Percentiles rank a stretch among this genome's conserved stretches.
Conservation (phyloP, 2,113 vertebrate genomes). For the Candoia aspera region DNA sequence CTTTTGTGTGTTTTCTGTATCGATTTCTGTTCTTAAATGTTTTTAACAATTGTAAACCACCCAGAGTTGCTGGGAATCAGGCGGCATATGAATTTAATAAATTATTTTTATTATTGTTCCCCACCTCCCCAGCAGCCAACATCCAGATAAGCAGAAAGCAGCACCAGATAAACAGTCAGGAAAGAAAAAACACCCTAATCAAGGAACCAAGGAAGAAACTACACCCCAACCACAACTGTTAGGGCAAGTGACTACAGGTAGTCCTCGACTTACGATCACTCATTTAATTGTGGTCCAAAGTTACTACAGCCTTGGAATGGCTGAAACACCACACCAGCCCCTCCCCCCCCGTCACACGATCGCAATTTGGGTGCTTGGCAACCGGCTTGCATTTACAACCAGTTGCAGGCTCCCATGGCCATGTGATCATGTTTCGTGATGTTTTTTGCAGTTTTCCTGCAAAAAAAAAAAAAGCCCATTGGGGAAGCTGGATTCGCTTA, state of each 20-base stretch:
- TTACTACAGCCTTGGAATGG: too few relatives aligned
- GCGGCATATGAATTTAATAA: background rate
- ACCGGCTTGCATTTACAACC: too few relatives aligned
- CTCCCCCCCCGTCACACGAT: too few relatives aligned
- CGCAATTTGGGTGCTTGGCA: too few relatives aligned
- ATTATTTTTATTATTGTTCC: background rate
- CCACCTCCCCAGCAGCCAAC: background rate
- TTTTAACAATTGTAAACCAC: background rate
- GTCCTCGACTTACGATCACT: too few relatives aligned
- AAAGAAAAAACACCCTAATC: background rate
- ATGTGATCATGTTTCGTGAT: too few relatives aligned
- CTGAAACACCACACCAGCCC: too few relatives aligned
- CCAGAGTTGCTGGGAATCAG: background rate
- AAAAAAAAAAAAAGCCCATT: too few relatives aligned
- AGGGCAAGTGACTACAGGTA: background rate
- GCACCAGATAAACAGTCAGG: background rate
- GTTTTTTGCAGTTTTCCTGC: too few relatives aligned
- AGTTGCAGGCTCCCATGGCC: too few relatives aligned
- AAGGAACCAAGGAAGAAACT: background rate
- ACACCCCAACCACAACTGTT: background rate
- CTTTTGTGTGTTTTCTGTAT: background rate
- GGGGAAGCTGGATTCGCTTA: too few relatives aligned
- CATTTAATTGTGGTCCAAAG: too few relatives aligned
- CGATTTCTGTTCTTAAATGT: background rate
- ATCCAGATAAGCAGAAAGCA: background rate